Base-by-base conservation (phyloP, 2,113 vertebrate genomes). In the Lethenteron camtschaticum region DNA sequence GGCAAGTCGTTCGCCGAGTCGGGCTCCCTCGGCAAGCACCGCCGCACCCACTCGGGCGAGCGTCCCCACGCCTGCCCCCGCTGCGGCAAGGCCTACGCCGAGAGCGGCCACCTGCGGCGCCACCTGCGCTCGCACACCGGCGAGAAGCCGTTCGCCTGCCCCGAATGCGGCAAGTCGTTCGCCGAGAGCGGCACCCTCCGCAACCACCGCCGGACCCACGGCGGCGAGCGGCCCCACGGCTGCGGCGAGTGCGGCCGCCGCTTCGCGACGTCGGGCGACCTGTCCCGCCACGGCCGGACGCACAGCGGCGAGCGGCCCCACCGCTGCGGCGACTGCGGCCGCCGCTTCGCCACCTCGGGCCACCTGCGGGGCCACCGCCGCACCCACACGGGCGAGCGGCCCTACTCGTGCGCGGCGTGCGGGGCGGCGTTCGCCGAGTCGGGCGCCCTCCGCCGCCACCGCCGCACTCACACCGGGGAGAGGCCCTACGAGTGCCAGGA, bases 171-270 rank as follows among this genome's bases (percentile, higher is more conserved):
- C 58, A 77, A 77, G 69, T 75, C 58, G 68, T 79, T 77, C 73
- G 72, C 72, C 12, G 68, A 73, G n/a, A 75, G 75, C 55, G 75
- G 78, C 8, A 77, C 74, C 57, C 75, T 78, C 1, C 73, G 77
- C 3, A 68, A 60, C 11, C 72, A 78, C 69, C 73, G 75, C 71
- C 57, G 74, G 69, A 73, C 77, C 11, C 76, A 75, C 16, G 76
- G 77, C 10, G 71, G 73, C 9, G 79, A 79, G 74, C 78, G 76
- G 68, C 76, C 77, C 56, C 81, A 80, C 72, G 10, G 11, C 9
- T 72, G 71, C 24, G 11, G 12, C 11, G 41, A 72, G 12, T 72
- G 71, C 41, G 71, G 66, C 13, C 68, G 69, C 18, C n/a, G 63
- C 11, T 72, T 72, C 68, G 20, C 10, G 18, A 68, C 55, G 24